Base-by-base conservation (phyloP, 2,888 invertebrate species). In the Amblyjoppa proteus region DNA sequence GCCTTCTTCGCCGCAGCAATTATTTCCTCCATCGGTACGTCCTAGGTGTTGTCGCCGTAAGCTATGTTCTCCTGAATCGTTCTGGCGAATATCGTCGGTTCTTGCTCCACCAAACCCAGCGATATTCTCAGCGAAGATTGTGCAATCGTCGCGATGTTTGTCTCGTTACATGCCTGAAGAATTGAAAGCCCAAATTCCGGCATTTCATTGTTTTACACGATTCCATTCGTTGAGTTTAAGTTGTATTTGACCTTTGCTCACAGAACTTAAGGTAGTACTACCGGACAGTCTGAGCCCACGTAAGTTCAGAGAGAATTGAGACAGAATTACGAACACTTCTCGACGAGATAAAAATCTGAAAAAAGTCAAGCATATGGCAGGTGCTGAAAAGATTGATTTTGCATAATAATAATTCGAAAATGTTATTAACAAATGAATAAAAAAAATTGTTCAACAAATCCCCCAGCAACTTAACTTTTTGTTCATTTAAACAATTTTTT, bases 71-170 rank as follows among this genome's bases (percentile, higher is more conserved):
- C 95, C 11, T 92, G 93, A 58, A 96, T 95, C 34, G 95, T 95
- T 78, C 95, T 93, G 84, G 95, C 95, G 91, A 96, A 96, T 7
- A 96, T 93, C 3, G 95, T 94, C 0, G 96, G 96, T 88, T 96
- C 96, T 93, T 96, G 96, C 0, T 95, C 95, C 3, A 96, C 96
- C n/a, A 96, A 92, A 13, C 95, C 95, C 83, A 96, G 94, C 88
- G 95, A 94, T 25, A 94, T 92, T 69, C 96, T 91, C n/a, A 95
- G 88, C 91, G 94, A 94, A 7, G 93, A 88, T 13, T 95, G 89
- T 0, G 95, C 94, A 4, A 96, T 90, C 45, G 94, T 94, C 5
- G 94, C 93, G 0, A 96, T 90, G 51, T 96, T 95, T 7, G 94
- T 89, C 3, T 94, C 92, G 88, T 96, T 96, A 89, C 96, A 94